Evolutionary conservation across 1,140 invertebrate species (phyloP), one percentile per base, ranked within the genome.

Genomic region (Spodoptera frugiperda): DNA sequence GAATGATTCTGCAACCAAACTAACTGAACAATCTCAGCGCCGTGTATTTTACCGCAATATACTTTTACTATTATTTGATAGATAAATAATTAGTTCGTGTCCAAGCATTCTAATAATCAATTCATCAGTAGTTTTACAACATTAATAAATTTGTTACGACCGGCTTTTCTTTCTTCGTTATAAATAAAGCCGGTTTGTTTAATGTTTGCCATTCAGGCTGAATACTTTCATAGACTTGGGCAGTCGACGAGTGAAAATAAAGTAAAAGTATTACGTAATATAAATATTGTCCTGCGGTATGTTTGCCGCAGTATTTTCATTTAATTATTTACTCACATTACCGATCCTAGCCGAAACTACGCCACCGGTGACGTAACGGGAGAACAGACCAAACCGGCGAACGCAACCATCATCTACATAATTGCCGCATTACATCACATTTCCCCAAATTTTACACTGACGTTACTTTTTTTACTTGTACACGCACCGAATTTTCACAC

Each of bases 361-460:
- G 84, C 82, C 87, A 86, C 83, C 81, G 83, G 80, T 89, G 87
- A 88, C 85, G 84, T 86, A 87, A 89, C 81, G 78, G 81, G 82
- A 84, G 80, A 85, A 59, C 70, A 63, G 39, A 61, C 19, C 30
- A 61, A 30, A 21, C 30, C 51, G 51, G 53, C 46, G 19, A 72
- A 11, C 59, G 57, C 63, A 68, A 65, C 48, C 19, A 57, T 3
- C 51, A 61, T n/a, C 21, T 25, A 59, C 65, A 46, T 25, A 70
- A 67, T 67, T 25, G 21, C 44, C 63, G 44, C 63, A 67, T 67
- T 67, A 49, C 63, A 67, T 55, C 33, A 55, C 61, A 53, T 49
- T 53, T 19, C 49, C 25, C 33, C 33, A 30, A 39, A 25, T 44
- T 57, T 59, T 11, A n/a, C 19, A 44, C 44, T 17, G 51, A 48